phyloP scores from a whole-genome alignment of 2,888 invertebrate species.

The Melanostoma scalare region DNA sequence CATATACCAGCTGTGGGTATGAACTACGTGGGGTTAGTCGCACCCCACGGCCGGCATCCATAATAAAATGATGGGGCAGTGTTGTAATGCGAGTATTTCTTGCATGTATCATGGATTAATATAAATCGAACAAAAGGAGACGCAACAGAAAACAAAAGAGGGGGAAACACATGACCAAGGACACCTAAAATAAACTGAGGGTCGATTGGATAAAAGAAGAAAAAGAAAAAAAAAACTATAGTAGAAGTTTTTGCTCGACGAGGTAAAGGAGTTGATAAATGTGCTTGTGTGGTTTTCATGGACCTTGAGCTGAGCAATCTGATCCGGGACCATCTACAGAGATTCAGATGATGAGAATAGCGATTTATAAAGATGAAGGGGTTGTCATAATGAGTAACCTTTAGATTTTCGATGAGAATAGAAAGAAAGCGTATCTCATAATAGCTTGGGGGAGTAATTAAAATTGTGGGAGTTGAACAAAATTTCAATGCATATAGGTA shows the following conservation, averaged over 20 bases:
- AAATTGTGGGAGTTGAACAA: too few relatives aligned
- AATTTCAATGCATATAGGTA: too few relatives aligned
- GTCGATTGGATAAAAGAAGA: constrained; percentile 54
- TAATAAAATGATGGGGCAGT: constrained; percentile 46
- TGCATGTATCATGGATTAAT: constrained; percentile 58
- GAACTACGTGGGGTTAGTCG: constrained; percentile 16
- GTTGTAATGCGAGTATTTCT: constrained; percentile 60
- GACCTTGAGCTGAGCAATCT: neutral
- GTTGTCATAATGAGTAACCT: constrained; percentile 19
- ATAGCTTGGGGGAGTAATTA: neutral
- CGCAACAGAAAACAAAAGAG: neutral
- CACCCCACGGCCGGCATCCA: constrained; percentile 19
- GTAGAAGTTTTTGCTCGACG: neutral
- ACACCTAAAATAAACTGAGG: constrained; percentile 61
- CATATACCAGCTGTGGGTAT: constrained; percentile 14
- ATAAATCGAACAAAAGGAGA: constrained; percentile 15
- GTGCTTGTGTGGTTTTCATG: constrained; percentile 33
- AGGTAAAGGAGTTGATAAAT: constrained; percentile 22
- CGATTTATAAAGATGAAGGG: constrained; percentile 7
- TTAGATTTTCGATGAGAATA: neutral
- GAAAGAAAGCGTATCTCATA: neutral
- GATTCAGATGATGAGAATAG: constrained; percentile 16
- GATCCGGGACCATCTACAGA: neutral
- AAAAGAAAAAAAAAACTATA: neutral
- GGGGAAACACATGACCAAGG: constrained; percentile 47